These are phyloP conservation scores for Uropetala carovei DNA, from an alignment of 2,888 invertebrate genomes.

Conservation along the genomic window DNA sequence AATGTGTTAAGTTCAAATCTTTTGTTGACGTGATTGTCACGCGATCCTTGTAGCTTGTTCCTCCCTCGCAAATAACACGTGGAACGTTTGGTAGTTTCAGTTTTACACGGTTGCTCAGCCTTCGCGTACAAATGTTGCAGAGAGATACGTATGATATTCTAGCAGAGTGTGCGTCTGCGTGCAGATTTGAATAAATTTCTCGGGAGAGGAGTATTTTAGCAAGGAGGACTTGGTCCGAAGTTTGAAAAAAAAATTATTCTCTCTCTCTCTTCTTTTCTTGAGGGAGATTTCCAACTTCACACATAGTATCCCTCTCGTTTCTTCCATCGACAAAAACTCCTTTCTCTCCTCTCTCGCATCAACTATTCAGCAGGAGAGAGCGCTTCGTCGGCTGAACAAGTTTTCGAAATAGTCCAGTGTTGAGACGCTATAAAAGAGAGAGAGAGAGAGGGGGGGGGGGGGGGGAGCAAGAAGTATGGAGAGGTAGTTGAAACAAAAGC, in stretches of 20 bases:
- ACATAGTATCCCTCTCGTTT: neutral
- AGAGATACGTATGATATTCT: too few species aligned
- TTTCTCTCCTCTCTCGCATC: neutral
- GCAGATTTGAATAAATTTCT: constrained; percentile 13
- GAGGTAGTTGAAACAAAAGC: constrained; percentile 24
- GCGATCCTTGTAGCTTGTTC: too few species aligned
- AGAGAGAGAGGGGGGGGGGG: too few species aligned
- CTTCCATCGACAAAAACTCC: neutral
- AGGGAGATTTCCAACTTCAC: neutral
- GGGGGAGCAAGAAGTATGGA: neutral
- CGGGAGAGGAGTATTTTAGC: neutral
- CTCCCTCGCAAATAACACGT: too few species aligned
- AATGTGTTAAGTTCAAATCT: too few species aligned
- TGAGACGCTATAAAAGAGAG: neutral
- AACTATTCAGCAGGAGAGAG: neutral
- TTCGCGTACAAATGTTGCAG: too few species aligned
- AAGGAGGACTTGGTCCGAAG: neutral
- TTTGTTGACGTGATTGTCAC: too few species aligned
- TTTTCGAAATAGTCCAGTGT: constrained; percentile 1
- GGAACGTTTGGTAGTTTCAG: too few species aligned
- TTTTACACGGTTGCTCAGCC: too few species aligned
- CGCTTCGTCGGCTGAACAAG: neutral
- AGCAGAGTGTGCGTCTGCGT: neutral
- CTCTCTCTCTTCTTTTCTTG: neutral
- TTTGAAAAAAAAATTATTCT: too few species aligned